Evolutionary conservation across 2,113 vertebrate genomes (phyloP).

Genomic region (Diphyllodes magnificus): DNA sequence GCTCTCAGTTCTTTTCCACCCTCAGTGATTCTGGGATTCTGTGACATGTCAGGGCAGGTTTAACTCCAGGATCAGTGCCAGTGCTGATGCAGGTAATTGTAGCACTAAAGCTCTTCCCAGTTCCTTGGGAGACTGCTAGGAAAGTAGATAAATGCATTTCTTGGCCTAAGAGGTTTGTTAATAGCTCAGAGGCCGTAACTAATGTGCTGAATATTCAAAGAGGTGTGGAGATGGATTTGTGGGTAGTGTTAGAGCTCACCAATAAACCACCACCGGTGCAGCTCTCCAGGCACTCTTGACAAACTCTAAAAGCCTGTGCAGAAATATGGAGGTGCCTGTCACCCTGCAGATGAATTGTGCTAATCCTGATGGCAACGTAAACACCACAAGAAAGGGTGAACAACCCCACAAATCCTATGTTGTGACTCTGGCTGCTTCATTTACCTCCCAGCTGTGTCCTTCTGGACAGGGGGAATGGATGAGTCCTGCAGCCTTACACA

Average conservation of each 20-base stretch:
- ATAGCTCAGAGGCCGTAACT: background rate
- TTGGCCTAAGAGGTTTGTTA: background rate
- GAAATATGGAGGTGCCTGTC: background rate
- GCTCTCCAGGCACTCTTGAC: background rate
- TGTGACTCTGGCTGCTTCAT: background rate
- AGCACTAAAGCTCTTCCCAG: background rate
- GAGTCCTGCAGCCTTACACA: background rate
- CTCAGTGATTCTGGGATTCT: background rate
- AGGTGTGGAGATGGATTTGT: background rate
- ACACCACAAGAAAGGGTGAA: background rate
- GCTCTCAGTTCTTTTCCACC: background rate
- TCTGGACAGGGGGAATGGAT: background rate
- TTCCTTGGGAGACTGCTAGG: background rate
- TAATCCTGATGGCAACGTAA: background rate
- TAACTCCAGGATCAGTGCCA: background rate
- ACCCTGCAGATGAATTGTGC: background rate
- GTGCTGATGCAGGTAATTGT: background rate
- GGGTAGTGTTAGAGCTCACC: background rate
- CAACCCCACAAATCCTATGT: background rate
- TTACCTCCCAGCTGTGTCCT: background rate
- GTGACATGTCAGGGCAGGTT: background rate
- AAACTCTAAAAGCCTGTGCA: background rate
- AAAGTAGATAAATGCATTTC: background rate
- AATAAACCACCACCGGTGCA: background rate
- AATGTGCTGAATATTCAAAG: constrained; percentile 8